Percentiles rank a stretch among this genome's conserved stretches.
Conservation (phyloP, 2,888 invertebrate genomes). For the Drosophila conformis region DNA sequence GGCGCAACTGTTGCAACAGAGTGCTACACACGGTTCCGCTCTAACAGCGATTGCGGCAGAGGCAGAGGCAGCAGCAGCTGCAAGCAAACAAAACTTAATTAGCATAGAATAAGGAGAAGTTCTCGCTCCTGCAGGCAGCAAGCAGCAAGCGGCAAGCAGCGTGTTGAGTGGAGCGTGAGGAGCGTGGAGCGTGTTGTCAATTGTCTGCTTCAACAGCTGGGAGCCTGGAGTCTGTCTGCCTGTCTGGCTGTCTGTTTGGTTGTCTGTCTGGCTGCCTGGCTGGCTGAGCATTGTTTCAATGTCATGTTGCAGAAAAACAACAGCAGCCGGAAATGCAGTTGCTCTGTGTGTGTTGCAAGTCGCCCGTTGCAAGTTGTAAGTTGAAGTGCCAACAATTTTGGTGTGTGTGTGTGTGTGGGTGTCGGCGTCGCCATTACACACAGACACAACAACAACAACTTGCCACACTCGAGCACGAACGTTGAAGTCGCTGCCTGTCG, state of each 20-base stretch:
- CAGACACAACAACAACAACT: constrained; percentile 6
- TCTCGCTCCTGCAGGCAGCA: constrained; percentile 16
- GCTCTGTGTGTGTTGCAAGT: constrained; percentile 40
- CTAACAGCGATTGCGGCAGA: constrained; percentile 21
- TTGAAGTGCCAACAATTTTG: constrained; percentile 12
- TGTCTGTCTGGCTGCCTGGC: constrained; percentile 8
- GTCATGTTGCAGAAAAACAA: constrained; percentile 58
- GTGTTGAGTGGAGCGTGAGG: background rate
- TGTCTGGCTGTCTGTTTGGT: background rate
- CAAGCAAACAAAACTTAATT: constrained; percentile 49
- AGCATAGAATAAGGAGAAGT: constrained; percentile 43
- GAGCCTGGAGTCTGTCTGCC: constrained; percentile 12
- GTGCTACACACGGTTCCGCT: constrained; percentile 26
- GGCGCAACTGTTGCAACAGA: constrained; percentile 28
- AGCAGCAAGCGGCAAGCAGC: background rate
- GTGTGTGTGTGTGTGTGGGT: constrained; percentile 49
- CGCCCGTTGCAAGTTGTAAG: constrained; percentile 34
- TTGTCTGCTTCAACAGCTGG: constrained; percentile 26
- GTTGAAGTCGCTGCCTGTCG: constrained; percentile 44
- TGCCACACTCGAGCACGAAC: constrained; percentile 57
- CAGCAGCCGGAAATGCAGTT: constrained; percentile 51
- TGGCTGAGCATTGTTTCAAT: constrained; percentile 69
- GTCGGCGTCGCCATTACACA: constrained; percentile 17
- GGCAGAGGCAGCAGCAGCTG: constrained; percentile 13
- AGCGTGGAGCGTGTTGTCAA: constrained; percentile 2